These are phyloP conservation scores for Hypothenemus hampei DNA, from an alignment of 1,140 invertebrate species.

Conservation along the genomic window DNA sequence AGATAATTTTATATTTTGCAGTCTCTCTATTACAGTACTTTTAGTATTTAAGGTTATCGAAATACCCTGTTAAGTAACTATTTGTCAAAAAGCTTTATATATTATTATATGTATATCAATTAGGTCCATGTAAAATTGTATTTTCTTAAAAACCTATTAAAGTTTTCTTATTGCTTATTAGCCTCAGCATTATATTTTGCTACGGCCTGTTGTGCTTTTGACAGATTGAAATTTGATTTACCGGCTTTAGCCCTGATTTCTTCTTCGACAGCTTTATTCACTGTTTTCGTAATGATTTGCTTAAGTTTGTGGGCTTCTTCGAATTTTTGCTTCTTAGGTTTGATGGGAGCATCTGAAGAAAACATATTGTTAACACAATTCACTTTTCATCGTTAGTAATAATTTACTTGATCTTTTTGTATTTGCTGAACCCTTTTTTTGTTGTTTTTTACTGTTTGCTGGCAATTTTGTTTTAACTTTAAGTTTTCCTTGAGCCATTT, in stretches of 20 bases:
- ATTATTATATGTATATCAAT: too few relatives aligned
- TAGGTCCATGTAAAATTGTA: too few relatives aligned
- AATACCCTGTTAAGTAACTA: too few relatives aligned
- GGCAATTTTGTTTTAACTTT: slow-evolving; percentile 56
- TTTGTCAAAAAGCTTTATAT: too few relatives aligned
- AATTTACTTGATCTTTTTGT: slow-evolving; percentile 50
- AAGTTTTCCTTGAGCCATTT: slow-evolving; percentile 58
- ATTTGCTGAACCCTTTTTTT: slow-evolving; percentile 48
- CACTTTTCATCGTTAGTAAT: neutral
- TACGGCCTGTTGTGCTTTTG: slow-evolving; percentile 51
- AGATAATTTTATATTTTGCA: too few relatives aligned
- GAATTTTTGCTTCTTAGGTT: slow-evolving; percentile 56
- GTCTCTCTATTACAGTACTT: too few relatives aligned
- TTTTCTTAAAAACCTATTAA: too few relatives aligned
- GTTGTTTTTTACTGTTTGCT: slow-evolving; percentile 44
- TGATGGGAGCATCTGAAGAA: slow-evolving; percentile 54
- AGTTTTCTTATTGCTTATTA: too few relatives aligned
- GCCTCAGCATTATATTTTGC: slow-evolving; percentile 35
- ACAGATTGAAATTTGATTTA: slow-evolving; percentile 48
- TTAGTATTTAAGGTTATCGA: too few relatives aligned
- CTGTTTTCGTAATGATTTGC: slow-evolving; percentile 55
- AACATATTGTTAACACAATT: slow-evolving; percentile 23
- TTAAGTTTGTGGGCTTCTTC: slow-evolving; percentile 58
- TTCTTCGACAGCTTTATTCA: slow-evolving; percentile 58
- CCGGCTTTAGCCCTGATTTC: slow-evolving; percentile 54